Percentiles rank a stretch among this genome's conserved stretches.
Conservation (phyloP, 2,113 vertebrate species). For the human (Homo sapiens) region DNA sequence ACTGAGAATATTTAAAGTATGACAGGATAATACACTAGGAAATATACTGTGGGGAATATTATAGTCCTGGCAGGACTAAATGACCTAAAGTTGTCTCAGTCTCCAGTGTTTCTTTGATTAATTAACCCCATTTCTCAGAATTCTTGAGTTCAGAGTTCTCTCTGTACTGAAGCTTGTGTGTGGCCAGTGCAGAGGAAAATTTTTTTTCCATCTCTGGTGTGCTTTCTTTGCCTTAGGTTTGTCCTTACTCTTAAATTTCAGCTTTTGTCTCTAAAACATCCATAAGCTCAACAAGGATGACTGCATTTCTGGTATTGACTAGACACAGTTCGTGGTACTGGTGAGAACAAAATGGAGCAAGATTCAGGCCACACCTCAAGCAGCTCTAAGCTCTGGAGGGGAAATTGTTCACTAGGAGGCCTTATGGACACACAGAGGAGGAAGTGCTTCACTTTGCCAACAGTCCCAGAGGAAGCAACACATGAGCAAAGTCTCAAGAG, state of each 20-base stretch:
- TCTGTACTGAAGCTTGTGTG: background rate
- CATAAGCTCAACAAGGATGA: background rate
- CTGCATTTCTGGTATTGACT: background rate
- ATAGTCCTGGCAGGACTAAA: slow-evolving; percentile 53
- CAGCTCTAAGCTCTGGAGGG: background rate
- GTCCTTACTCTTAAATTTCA: background rate
- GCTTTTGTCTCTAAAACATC: background rate
- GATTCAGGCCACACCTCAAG: background rate
- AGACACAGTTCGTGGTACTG: accelerated
- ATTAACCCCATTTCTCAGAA: slow-evolving; percentile 67
- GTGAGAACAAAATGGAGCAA: background rate
- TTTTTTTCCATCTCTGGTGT: background rate
- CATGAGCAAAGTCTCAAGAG: accelerated
- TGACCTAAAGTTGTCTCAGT: slow-evolving; percentile 40
- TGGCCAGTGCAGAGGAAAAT: background rate
- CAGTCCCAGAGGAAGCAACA: background rate
- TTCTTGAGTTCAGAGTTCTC: background rate
- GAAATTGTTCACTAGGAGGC: background rate
- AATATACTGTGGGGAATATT: slow-evolving; percentile 31
- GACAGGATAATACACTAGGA: slow-evolving; percentile 54
- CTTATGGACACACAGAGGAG: background rate
- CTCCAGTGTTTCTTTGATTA: slow-evolving; percentile 67
- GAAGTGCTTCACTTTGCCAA: background rate
- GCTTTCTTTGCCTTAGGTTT: background rate
- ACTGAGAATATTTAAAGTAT: slow-evolving; percentile 37